Conservation (phyloP, 2,888 invertebrate species). For the Schizaphis graminum region DNA sequence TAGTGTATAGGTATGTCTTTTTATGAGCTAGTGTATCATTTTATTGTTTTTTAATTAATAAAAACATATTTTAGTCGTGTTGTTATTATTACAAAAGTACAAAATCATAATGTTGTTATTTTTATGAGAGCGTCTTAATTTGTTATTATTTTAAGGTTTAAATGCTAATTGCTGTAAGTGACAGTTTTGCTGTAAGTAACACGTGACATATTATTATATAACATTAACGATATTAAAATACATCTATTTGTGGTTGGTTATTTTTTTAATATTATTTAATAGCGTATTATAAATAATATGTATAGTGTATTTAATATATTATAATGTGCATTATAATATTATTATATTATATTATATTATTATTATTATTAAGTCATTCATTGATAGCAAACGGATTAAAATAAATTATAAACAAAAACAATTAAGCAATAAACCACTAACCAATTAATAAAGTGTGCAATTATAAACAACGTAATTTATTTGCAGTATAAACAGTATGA, state of each 20-base stretch:
- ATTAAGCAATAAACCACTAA: neutral
- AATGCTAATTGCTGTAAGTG: neutral
- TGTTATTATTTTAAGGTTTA: neutral
- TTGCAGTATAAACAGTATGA: neutral
- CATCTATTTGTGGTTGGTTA: too few relatives aligned
- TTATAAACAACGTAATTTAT: neutral
- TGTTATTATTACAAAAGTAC: neutral
- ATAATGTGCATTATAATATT: too few relatives aligned
- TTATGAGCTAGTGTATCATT: neutral
- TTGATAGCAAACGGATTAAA: neutral
- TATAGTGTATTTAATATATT: too few relatives aligned
- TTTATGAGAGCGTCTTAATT: neutral
- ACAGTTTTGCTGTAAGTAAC: too few relatives aligned
- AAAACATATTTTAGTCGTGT: neutral
- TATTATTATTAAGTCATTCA: neutral
- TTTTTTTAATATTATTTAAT: neutral
- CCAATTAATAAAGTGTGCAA: neutral
- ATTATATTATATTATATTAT: too few relatives aligned
- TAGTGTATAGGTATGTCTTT: neutral
- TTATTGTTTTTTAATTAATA: neutral
- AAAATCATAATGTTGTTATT: neutral
- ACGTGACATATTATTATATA: too few relatives aligned
- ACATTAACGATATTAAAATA: too few relatives aligned
- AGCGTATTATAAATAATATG: neutral
- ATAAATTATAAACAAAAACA: neutral